Base-by-base conservation (phyloP, 2,113 vertebrate genomes). In the Saguinus imperator region DNA sequence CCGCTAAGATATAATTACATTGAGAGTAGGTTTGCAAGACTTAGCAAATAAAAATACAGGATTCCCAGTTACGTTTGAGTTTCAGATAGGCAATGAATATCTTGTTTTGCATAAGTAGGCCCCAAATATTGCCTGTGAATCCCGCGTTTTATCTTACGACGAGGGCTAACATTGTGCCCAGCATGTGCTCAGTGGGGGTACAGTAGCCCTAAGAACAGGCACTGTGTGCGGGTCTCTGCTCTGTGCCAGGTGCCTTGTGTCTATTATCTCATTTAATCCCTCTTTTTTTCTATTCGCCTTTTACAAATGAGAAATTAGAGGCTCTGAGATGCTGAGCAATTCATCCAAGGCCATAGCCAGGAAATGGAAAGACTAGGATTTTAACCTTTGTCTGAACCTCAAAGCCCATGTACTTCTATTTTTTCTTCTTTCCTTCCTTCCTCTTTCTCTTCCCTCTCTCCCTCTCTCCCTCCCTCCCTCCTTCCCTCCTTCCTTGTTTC, bases 131-230 rank as follows among this genome's bases (percentile, higher is more conserved):
- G 72, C 48, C 23, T 0, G 10, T 58, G 23, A 6, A 0, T 64
- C 17, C 50, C 32, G 16, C 35, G 4, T 27, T 79, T 72, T 20
- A 4, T 52, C 55, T 70, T 18, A 14, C 6, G 16, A 21, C 2
- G 2, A 52, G 79, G 43, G 23, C 5, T 12, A 3, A 32, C 8
- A 4, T 9, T 4, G 8, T 7, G 0, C 27, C 0, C 1, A 3
- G 20, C 3, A 0, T 0, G 0, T 35, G 25, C 37, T 84, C 16
- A 14, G 27, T 7, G n/a, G 43, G 9, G 6, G 57, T 12, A 0
- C 12, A 0, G 20, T 50, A 29, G 6, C 17, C 29, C 23, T 61
- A 13, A 5, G 5, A 40, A 12, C 2, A 43, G 55, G n/a, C 12
- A 2, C 14, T 35, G 18, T 1, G 11, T 45, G 4, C 1, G 10